Percentiles rank a stretch among this genome's conserved stretches.
phyloP scores from a whole-genome alignment of 1,140 invertebrate species.

The Bombus turneri region DNA sequence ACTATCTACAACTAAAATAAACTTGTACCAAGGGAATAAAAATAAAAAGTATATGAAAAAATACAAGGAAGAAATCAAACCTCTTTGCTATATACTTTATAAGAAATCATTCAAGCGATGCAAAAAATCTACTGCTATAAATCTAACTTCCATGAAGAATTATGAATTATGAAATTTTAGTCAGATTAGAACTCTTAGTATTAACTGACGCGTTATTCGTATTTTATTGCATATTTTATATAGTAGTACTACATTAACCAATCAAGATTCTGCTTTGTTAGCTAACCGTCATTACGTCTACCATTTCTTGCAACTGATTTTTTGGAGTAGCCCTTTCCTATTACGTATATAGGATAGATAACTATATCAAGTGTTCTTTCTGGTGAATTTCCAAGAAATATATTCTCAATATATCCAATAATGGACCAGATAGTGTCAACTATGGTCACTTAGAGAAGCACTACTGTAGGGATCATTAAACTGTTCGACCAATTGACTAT shows the following conservation, averaged over 20 bases:
- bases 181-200: not conserved
- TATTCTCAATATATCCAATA: too few relatives aligned
- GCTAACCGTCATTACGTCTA: not conserved
- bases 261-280: not conserved
- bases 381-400: too few relatives aligned
- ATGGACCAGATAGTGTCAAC: not conserved
- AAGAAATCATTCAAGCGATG: not conserved
- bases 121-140: too few relatives aligned
- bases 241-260: not conserved
- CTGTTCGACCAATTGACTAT: not conserved
- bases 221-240: not conserved
- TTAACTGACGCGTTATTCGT: not conserved
- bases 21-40: not conserved
- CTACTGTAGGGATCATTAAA: not conserved
- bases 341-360: not conserved
- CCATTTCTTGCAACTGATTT: not conserved
- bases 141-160: not conserved
- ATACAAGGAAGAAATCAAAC: not conserved
- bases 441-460: not conserved
- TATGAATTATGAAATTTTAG: not conserved
- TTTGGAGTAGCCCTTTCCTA: not conserved
- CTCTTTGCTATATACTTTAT: not conserved
- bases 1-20: too few relatives aligned
- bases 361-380: not conserved
- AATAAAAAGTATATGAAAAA: not conserved